Base-by-base conservation (phyloP, 1,140 invertebrate genomes). In the Brachionus koreanus region DNA sequence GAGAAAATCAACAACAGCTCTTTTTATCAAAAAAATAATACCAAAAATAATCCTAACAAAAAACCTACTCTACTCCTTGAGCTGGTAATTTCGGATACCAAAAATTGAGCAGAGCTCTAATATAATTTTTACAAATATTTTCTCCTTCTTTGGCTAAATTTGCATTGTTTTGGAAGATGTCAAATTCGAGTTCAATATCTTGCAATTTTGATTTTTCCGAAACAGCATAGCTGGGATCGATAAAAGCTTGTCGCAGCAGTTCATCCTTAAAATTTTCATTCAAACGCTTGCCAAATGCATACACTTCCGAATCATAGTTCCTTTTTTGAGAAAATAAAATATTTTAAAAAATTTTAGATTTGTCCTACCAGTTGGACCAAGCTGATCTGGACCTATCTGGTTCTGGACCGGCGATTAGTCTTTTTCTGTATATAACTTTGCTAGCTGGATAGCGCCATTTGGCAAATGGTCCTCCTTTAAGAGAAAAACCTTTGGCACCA, bases 301-400 rank as follows among this genome's bases (percentile, higher is more conserved):
- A 96, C 16, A 97, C 82, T 89, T 98, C 96, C 0, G 94, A 91
- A 83, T 93, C 91, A 86, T 94, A 93, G 87, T 97, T 97, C 95
- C 90, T 90, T 82, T 74, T n/a, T 82, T 43, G 43, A 81, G 75
- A 52, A 35, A 37, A 33, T 16, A 7, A 9, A 75, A 67, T n/a
- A 16, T 25, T 9, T 69, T 43, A 19, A 12, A 77, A 25, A 37
- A 2, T 23, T 29, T 19, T 12, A 35, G 39, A 16, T 19, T 23
- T 46, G 16, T 23, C 81, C 39, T 84, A 86, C 86, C 86, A 87
- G 83, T 85, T 87, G 6, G 85, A 83, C 84, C 83, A 87, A 49
- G 84, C 84, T 52, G 86, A 87, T 77, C 85, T 81, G 23, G 84
- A 84, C 67, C 86, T 82, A 37, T 84, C 83, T n/a, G 84, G 84